A percentile compares a stretch with the other conserved stretches of the same genome.
phyloP scores from a whole-genome alignment of 2,888 invertebrate species.

The Nowickia ferox region DNA sequence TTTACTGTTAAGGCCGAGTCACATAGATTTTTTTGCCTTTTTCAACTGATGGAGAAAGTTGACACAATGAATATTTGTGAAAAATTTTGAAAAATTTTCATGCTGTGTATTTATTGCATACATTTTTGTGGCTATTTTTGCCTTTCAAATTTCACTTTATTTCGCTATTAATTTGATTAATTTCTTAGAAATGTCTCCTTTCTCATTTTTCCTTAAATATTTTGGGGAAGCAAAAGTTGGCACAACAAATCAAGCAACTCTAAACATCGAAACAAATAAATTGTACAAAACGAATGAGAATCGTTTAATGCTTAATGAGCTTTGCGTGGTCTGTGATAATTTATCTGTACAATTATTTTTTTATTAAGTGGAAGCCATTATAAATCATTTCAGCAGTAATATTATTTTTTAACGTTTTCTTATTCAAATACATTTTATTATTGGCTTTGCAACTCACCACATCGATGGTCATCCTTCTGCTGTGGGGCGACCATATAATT shows the following conservation, averaged over 20 bases:
- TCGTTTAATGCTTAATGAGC: constrained; percentile 59
- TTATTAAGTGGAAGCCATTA: constrained; percentile 52
- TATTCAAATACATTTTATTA: not conserved
- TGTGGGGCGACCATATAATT: constrained; percentile 62
- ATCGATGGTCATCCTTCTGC: constrained; percentile 59
- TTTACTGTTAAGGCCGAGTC: no score
- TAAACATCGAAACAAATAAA: constrained; percentile 18
- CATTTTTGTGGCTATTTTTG: not conserved
- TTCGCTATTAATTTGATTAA: not conserved
- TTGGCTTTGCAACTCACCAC: constrained; percentile 1
- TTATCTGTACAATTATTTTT: constrained; percentile 61
- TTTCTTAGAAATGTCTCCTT: not conserved
- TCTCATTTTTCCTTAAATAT: constrained; percentile 17
- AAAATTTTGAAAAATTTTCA: no score
- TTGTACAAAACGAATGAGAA: constrained; percentile 1
- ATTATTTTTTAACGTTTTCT: constrained; percentile 29
- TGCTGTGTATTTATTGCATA: no score
- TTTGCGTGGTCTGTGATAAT: constrained; percentile 63
- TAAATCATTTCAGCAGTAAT: constrained; percentile 66
- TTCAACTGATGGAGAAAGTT: no score
- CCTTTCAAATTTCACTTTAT: no score
- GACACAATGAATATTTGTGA: no score
- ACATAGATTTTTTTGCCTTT: no score
- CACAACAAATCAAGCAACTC: not conserved
- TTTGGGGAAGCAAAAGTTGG: constrained; percentile 9